Evolutionary conservation across 1,140 invertebrate genomes (phyloP), one percentile per base, ranked within the genome.

Genomic region (Bombus pascuorum): DNA sequence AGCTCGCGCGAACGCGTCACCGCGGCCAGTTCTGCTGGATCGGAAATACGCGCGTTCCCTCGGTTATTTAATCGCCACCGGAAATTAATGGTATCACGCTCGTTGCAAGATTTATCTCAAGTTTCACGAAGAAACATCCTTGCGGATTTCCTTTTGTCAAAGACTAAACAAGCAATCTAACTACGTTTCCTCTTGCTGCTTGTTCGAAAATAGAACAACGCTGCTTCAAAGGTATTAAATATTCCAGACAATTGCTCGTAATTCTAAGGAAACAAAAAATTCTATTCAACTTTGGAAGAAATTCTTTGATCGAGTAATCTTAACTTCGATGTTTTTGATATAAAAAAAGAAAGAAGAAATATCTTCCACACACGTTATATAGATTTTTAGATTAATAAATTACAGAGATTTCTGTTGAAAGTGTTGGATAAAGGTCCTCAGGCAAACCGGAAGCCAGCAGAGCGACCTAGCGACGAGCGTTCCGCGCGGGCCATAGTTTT

Each of bases 401-500:
- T 47, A 22, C 42, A 13, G 2, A 9, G 37, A 72, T 28, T 0
- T 5, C 0, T 1, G 25, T 71, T 28, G 10, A 18, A 42, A 72
- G 1, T 28, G 10, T n/a, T 0, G 3, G 8, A 12, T 1, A 1
- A 37, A 34, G 66, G 66, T 68, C 34, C 32, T 39, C 37, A n/a
- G 28, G 15, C 25, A 39, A 68, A 68, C 57, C 62, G 28, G 57
- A 72, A n/a, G 32, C 70, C 83, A 81, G 70, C 80, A 86, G 79
- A 77, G 62, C 71, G 39, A 83, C 79, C 62, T 76, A 81, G 86
- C 77, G 83, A 87, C 86, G 81, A 88, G 59, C 79, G 87, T 89
- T 75, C 66, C 90, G 53, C 80, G 80, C 88, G 65, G n/a, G 13
- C 59, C 47, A 74, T 84, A 77, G 71, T 89, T 81, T 89, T 89